Evolutionary conservation across 2,797 vertebrate genomes (phyloP).

Genomic region (Alfaro cultratus): DNA sequence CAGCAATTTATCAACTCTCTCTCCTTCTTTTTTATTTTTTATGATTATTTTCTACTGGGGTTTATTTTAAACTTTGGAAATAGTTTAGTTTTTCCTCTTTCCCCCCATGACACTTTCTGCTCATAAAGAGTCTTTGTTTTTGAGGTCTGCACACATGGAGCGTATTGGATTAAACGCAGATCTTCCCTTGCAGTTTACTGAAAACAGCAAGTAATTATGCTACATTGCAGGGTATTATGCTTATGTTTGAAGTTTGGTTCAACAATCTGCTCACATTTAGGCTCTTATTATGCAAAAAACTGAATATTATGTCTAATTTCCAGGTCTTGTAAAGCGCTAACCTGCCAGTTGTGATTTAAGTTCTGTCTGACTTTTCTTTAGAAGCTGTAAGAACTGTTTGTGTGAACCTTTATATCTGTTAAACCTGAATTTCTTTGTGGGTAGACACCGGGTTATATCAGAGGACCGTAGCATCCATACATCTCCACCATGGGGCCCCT

Average conservation of each 20-base stretch:
- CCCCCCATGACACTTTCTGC: neutral
- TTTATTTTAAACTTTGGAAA: neutral
- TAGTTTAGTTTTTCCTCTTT: neutral
- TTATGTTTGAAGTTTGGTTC: neutral
- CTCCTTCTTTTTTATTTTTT: neutral
- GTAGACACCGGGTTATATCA: no score
- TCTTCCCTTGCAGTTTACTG: neutral
- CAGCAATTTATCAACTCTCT: neutral
- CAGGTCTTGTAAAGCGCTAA: neutral
- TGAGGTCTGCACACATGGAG: conserved; percentile 3
- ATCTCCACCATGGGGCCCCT: neutral
- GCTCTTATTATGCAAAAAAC: neutral
- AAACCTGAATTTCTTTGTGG: no score
- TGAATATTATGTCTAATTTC: neutral
- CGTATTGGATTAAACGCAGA: neutral
- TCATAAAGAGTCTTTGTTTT: neutral
- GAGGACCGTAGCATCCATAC: neutral
- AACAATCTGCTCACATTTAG: neutral
- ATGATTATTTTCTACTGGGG: conserved; percentile 5
- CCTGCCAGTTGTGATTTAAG: neutral
- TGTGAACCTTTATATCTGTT: neutral
- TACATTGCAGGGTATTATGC: neutral
- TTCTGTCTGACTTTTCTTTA: neutral
- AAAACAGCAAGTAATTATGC: neutral
- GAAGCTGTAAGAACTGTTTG: neutral